phyloP scores from a whole-genome alignment of 1,140 invertebrate genomes.

The Homalodisca vitripennis region DNA sequence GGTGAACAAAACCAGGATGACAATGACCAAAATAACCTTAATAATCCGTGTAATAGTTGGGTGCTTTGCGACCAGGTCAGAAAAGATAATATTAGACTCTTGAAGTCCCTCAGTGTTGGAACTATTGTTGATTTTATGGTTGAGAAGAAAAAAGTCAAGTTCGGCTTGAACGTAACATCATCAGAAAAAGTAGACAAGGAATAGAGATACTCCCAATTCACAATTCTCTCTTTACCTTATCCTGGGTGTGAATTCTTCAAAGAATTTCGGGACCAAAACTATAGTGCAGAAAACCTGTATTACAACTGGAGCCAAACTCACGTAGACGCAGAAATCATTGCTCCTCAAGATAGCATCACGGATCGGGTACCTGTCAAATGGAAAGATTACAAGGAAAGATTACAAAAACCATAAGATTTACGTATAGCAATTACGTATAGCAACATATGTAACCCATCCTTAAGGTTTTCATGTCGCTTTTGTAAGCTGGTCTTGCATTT shows the following conservation, averaged over 20 bases:
- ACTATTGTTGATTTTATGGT: conserved; percentile 87
- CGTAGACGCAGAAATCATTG: conserved; percentile 69
- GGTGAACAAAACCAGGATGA: conserved; percentile 42
- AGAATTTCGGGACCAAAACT: conserved; percentile 70
- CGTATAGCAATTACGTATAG: too few relatives aligned
- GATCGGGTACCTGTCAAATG: conserved; percentile 64
- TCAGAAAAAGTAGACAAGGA: conserved; percentile 86
- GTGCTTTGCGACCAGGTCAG: conserved; percentile 65
- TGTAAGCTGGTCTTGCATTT: too few relatives aligned
- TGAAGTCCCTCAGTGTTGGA: conserved; percentile 69
- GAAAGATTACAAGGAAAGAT: conserved; percentile 64
- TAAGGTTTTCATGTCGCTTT: too few relatives aligned
- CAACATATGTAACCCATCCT: too few relatives aligned
- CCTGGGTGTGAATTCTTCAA: conserved; percentile 83
- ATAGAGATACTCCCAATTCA: conserved; percentile 74
- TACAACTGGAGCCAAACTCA: conserved; percentile 78
- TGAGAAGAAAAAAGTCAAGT: conserved; percentile 86
- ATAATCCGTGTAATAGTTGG: conserved; percentile 47
- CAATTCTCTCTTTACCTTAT: conserved; percentile 75
- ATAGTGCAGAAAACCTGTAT: conserved; percentile 63
- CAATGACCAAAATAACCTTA: neutral
- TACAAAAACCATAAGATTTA: too few relatives aligned
- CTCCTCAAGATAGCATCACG: conserved; percentile 63
- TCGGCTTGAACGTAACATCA: conserved; percentile 76
- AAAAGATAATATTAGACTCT: conserved; percentile 69